phyloP scores from a whole-genome alignment of 2,113 vertebrate genomes.

The Coptodon bakossiorum region DNA sequence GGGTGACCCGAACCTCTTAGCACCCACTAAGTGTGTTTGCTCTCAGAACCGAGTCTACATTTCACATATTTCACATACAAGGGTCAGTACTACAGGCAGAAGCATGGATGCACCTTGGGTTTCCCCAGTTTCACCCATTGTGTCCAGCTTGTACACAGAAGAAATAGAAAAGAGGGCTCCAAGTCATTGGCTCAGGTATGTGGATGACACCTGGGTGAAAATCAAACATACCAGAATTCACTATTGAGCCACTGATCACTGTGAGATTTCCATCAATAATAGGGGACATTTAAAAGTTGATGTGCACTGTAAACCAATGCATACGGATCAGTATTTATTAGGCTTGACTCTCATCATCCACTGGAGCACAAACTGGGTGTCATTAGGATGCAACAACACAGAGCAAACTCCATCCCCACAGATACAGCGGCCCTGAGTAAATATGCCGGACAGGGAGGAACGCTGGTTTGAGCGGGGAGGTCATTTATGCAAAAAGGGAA shows the following conservation, averaged over 20 bases:
- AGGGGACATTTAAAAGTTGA: not conserved
- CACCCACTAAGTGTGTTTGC: not conserved
- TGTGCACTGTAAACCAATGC: not conserved
- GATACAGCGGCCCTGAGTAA: not conserved
- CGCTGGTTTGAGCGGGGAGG: not conserved
- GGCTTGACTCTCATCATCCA: not conserved
- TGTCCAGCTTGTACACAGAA: not conserved
- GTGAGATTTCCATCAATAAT: not conserved
- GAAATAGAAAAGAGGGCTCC: not conserved
- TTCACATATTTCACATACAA: not conserved
- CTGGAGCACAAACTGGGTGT: not conserved
- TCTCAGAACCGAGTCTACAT: not conserved
- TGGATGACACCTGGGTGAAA: no score
- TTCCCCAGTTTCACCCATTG: not conserved
- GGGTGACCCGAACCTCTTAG: rapidly evolving
- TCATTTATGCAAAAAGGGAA: not conserved
- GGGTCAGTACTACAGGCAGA: not conserved
- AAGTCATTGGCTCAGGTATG: not conserved
- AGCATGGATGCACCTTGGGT: rapidly evolving
- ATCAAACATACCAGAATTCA: not conserved
- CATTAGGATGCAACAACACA: not conserved
- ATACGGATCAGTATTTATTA: not conserved
- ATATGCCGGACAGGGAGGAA: not conserved
- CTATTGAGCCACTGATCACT: not conserved
- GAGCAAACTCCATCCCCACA: not conserved